phyloP scores from a whole-genome alignment of 2,888 invertebrate genomes.

The Leptinotarsa tumamoca region DNA sequence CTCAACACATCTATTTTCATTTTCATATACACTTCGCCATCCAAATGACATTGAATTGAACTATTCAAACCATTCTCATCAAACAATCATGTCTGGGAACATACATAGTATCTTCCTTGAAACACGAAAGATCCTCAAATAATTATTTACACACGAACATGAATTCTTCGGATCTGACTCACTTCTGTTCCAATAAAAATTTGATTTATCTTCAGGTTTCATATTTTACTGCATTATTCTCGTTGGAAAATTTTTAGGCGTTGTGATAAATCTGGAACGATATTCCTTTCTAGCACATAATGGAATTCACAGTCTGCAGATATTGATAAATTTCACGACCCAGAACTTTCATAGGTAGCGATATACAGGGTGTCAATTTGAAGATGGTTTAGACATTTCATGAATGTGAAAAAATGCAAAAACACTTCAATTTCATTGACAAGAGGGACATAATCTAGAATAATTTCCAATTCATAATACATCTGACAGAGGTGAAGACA shows the following conservation, averaged over 20 bases:
- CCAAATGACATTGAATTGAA: too few relatives aligned
- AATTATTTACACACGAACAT: not conserved
- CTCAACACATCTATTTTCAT: too few relatives aligned
- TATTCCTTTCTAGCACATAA: not conserved
- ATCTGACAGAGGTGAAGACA: too few relatives aligned
- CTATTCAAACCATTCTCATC: too few relatives aligned
- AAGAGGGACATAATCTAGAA: too few relatives aligned
- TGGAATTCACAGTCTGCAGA: not conserved
- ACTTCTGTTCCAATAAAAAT: conserved; percentile 1
- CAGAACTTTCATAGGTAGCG: not conserved
- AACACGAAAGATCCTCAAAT: not conserved
- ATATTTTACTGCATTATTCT: not conserved
- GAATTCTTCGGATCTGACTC: not conserved
- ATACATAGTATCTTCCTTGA: not conserved
- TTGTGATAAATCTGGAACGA: conserved; percentile 7
- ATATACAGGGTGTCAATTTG: too few relatives aligned
- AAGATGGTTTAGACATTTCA: too few relatives aligned
- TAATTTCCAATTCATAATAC: too few relatives aligned
- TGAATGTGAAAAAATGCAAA: too few relatives aligned
- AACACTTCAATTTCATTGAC: too few relatives aligned
- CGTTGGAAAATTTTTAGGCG: not conserved
- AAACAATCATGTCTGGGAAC: too few relatives aligned
- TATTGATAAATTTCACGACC: not conserved
- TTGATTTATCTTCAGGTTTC: not conserved
- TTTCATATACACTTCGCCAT: too few relatives aligned